A percentile compares a stretch with the other conserved stretches of the same genome.
Evolutionary conservation across 2,888 invertebrate species (phyloP).

Genomic region (Alloscopus bannaensis): DNA sequence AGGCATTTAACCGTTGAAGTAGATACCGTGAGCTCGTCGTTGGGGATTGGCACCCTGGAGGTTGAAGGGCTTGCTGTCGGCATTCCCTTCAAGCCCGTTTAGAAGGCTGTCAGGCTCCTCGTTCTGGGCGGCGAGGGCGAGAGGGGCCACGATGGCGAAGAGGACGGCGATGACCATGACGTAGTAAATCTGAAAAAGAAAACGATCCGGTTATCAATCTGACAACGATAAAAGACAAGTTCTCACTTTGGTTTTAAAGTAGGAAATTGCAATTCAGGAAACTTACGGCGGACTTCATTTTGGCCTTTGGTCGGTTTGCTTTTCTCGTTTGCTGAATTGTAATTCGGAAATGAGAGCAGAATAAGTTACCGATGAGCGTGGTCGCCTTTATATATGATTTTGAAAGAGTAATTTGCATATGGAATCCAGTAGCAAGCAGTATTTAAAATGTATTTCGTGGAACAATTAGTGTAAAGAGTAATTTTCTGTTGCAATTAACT

Average conservation of each 20-base stretch:
- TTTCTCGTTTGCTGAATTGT: no score
- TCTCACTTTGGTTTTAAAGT: no score
- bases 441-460: no score
- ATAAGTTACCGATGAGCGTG: no score
- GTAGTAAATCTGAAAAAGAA: slow-evolving; percentile 63
- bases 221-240: no score
- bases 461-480: no score
- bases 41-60: slow-evolving; percentile 67
- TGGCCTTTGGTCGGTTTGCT: not conserved
- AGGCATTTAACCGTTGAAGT: slow-evolving; percentile 69
- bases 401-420: no score
- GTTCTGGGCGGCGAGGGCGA: slow-evolving; percentile 45
- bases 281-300: slow-evolving; percentile 67
- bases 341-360: no score
- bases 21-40: slow-evolving; percentile 68
- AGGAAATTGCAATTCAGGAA: slow-evolving; percentile 1
- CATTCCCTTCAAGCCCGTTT: slow-evolving; percentile 60
- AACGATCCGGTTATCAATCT: no score
- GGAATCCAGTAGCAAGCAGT: no score
- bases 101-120: slow-evolving; percentile 69
- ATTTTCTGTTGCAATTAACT: no score
- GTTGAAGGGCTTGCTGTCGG: slow-evolving; percentile 69
- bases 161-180: slow-evolving; percentile 65
- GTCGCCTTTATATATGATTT: no score
- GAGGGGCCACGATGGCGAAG: slow-evolving; percentile 67